Evolutionary conservation across 2,113 vertebrate genomes (phyloP), one percentile per base, ranked within the genome.

Genomic region (Corvus moneduloides): DNA sequence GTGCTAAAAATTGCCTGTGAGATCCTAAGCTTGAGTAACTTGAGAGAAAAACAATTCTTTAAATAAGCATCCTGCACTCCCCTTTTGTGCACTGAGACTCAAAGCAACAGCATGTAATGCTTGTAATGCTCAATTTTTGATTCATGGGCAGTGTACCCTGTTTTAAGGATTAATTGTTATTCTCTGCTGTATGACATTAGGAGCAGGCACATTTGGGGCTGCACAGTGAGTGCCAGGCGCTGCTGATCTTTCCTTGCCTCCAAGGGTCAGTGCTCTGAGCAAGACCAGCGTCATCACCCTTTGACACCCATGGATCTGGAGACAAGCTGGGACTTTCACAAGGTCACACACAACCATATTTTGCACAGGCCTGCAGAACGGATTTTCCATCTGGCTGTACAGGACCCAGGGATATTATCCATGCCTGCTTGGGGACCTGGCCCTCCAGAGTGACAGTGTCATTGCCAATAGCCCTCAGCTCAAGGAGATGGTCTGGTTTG

Each of bases 1-100:
- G 1, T 85, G 39, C 74, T 95, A 80, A 91, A 92, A 94, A 86
- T 90, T 80, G 74, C 58, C 87, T 84, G n/a, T 84, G 84, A 83
- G 81, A 79, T 62, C 30, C 84, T 76, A 66, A 91, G 71, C 67
- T 76, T 79, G 63, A 92, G 51, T 62, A 85, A 91, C 28, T 76
- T 59, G 27, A 82, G 41, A 89, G 72, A 66, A 81, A 68, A 94
- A 39, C 2, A 7, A 44, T 77, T 85, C 58, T 85, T 96, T 94
- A 76, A 91, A 90, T 78, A 93, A 78, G 55, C 51, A 56, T 58
- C 48, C 7, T 19, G n/a, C 39, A 13, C 69, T 87, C 71, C 71
- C 58, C 59, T 28, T 93, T 94, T 89, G 62, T 11, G 7, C 24
- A 0, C 39, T 2, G 18, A 80, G 74, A 54, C 54, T 84, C 49